A percentile compares a stretch with the other conserved stretches of the same genome.
Evolutionary conservation across 1,140 invertebrate genomes (phyloP).

Genomic region (Listronotus oregonensis): DNA sequence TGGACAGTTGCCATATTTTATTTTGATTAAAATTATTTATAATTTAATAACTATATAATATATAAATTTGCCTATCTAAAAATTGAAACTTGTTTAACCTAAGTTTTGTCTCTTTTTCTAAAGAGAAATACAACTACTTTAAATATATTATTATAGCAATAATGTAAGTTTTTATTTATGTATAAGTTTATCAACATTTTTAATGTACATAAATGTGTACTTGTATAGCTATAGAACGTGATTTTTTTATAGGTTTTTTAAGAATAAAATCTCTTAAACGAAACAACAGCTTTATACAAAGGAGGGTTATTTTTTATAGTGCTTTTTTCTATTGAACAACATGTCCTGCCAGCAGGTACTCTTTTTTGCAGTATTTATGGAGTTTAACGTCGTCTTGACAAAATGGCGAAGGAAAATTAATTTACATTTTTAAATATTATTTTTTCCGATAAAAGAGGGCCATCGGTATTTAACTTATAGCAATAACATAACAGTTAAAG

Average conservation of each 20-base stretch:
- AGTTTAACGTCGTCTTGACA: slow-evolving; percentile 2
- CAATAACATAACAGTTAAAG: too few relatives aligned
- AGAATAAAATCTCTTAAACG: slow-evolving; percentile 48
- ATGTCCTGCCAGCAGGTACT: slow-evolving; percentile 48
- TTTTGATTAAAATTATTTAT: slow-evolving; percentile 15
- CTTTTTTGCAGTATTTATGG: slow-evolving; percentile 19
- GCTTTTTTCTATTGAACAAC: slow-evolving; percentile 18
- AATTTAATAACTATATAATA: slow-evolving; percentile 11
- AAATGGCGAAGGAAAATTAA: slow-evolving; percentile 3
- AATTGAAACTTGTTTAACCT: slow-evolving; percentile 26
- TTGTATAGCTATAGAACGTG: slow-evolving; percentile 31
- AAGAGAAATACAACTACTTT: slow-evolving; percentile 13
- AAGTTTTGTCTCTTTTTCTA: slow-evolving; percentile 18
- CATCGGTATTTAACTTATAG: too few relatives aligned
- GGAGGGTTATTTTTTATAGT: slow-evolving; percentile 42
- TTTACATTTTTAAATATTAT: slow-evolving; percentile 4
- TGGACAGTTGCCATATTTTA: not conserved
- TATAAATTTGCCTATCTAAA: slow-evolving; percentile 32
- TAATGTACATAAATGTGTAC: slow-evolving; percentile 41
- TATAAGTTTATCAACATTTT: slow-evolving; percentile 44
- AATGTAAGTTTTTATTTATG: slow-evolving; percentile 38
- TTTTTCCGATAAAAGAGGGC: not conserved
- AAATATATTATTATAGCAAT: slow-evolving; percentile 22
- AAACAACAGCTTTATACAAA: slow-evolving; percentile 50
- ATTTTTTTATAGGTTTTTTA: slow-evolving; percentile 39